Conservation (phyloP, 2,797 vertebrate species). For the Petrocephalus schoutedeni region DNA sequence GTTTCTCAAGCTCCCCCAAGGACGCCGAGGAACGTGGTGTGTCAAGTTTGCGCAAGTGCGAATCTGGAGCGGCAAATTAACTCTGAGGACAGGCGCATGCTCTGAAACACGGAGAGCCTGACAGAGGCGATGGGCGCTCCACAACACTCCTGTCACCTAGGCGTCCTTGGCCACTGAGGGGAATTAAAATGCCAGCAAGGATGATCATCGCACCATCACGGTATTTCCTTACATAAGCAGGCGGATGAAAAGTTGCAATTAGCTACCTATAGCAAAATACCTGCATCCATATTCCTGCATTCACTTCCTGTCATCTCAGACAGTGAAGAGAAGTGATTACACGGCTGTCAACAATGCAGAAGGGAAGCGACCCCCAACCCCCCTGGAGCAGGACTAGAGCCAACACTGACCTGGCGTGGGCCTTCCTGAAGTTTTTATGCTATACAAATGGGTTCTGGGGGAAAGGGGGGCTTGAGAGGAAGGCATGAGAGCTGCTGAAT, state of each 20-base stretch:
- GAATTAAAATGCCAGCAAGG: neutral
- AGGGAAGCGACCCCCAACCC: neutral
- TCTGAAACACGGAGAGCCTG: neutral
- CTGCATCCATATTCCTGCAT: neutral
- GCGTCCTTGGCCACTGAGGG: neutral
- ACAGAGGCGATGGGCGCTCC: neutral
- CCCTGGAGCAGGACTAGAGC: neutral
- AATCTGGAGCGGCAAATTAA: neutral
- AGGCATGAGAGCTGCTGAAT: neutral
- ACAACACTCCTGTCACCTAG: neutral
- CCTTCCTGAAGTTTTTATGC: neutral
- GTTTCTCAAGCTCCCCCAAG: neutral
- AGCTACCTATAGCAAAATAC: neutral
- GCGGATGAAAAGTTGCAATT: neutral
- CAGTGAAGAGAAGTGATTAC: neutral
- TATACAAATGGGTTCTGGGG: neutral
- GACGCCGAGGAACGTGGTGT: neutral
- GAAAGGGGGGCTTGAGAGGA: neutral
- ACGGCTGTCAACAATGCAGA: neutral
- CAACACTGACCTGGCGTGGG: neutral
- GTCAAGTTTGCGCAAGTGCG: neutral
- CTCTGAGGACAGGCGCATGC: neutral
- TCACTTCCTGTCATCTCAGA: neutral
- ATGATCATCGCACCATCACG: neutral
- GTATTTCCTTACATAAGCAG: neutral